Percentiles rank a stretch among this genome's conserved stretches.
phyloP scores from a whole-genome alignment of 2,113 vertebrate genomes.

The Okapia johnstoni region DNA sequence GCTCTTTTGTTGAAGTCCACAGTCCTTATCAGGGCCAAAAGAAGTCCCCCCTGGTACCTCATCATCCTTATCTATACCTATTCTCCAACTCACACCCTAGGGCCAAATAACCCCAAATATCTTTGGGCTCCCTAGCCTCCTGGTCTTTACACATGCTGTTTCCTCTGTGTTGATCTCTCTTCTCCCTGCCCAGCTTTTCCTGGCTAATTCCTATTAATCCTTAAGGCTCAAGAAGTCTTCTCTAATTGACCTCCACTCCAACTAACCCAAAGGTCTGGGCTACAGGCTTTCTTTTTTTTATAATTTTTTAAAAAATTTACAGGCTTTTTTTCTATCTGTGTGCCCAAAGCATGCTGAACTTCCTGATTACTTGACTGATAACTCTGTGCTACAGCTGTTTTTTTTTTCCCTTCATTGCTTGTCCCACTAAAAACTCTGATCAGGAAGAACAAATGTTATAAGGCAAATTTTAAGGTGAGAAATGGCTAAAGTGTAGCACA shows the following conservation, averaged over 20 bases:
- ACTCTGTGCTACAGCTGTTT: neutral
- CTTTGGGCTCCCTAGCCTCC: neutral
- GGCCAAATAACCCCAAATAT: neutral
- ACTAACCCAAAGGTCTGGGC: neutral
- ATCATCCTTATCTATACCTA: neutral
- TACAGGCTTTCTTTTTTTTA: neutral
- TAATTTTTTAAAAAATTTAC: too few species aligned
- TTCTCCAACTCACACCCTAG: neutral
- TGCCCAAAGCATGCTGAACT: neutral
- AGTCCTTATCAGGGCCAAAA: neutral
- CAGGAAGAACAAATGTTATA: neutral
- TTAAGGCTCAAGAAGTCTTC: neutral
- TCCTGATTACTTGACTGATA: neutral
- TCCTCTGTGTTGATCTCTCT: neutral
- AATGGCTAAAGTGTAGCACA: neutral
- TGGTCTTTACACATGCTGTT: neutral
- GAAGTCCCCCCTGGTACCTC: neutral
- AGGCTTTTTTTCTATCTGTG: neutral
- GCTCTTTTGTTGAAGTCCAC: neutral
- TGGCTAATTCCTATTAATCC: neutral
- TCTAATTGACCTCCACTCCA: neutral
- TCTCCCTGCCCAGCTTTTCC: neutral
- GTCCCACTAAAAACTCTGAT: neutral
- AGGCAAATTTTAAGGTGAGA: neutral
- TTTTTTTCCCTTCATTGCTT: neutral